Evolutionary conservation across 1,140 invertebrate species (phyloP).

Genomic region (Chionoecetes opilio): DNA sequence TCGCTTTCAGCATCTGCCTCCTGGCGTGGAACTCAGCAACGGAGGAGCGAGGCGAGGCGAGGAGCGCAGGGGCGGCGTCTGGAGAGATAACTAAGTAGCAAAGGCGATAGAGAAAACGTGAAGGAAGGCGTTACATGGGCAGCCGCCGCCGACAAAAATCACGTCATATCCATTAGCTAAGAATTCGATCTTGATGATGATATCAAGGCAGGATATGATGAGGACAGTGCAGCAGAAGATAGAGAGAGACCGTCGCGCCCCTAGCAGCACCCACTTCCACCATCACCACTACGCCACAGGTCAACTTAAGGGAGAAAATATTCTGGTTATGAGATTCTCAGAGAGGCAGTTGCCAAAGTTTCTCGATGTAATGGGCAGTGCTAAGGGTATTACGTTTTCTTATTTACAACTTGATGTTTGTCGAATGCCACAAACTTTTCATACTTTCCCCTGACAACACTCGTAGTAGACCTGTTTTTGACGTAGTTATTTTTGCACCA

Average conservation of each 20-base stretch:
- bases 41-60: slow-evolving; percentile 84
- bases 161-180: slow-evolving; percentile 8
- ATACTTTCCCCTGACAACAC: not conserved
- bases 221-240: not conserved
- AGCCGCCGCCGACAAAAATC: slow-evolving; percentile 38
- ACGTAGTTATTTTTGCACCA: not conserved
- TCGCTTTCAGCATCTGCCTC: too few species aligned
- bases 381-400: slow-evolving; percentile 61
- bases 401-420: slow-evolving; percentile 23
- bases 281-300: not conserved
- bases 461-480: not conserved
- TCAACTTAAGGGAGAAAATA: slow-evolving; percentile 49
- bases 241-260: not conserved
- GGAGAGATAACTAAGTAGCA: slow-evolving; percentile 84
- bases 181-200: slow-evolving; percentile 35
- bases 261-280: not conserved
- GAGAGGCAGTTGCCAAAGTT: slow-evolving; percentile 69
- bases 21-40: slow-evolving; percentile 89
- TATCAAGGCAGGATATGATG: not conserved
- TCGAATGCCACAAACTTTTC: slow-evolving; percentile 29
- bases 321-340: slow-evolving; percentile 69
- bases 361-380: slow-evolving; percentile 58
- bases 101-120: slow-evolving; percentile 84
- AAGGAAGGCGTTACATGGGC: slow-evolving; percentile 65
- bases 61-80: slow-evolving; percentile 76